Conservation (phyloP, 2,113 vertebrate species). For the Macrotus californicus region DNA sequence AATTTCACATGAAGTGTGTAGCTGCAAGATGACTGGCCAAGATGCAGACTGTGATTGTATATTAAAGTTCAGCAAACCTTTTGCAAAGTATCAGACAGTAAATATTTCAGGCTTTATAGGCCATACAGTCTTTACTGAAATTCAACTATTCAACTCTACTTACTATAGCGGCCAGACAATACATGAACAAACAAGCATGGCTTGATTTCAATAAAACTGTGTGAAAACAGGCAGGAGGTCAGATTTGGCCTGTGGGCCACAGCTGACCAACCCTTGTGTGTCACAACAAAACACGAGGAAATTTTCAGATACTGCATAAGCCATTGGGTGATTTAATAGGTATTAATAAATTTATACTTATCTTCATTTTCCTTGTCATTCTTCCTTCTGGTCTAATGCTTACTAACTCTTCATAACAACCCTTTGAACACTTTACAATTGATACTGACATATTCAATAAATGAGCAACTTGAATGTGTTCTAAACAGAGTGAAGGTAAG, state of each 20-base stretch:
- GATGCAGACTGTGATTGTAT: background rate
- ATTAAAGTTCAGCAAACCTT: background rate
- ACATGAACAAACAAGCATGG: background rate
- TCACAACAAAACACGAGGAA: background rate
- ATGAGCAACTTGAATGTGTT: background rate
- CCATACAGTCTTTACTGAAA: background rate
- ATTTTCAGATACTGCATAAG: background rate
- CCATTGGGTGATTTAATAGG: background rate
- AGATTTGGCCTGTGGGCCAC: background rate
- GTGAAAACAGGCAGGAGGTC: background rate
- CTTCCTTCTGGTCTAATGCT: background rate
- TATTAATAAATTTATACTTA: background rate
- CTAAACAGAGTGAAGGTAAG: background rate
- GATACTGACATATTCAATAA: background rate
- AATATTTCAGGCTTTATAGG: background rate
- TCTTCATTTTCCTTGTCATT: background rate
- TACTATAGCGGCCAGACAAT: background rate
- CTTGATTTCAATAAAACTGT: background rate
- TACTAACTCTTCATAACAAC: background rate
- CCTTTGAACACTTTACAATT: background rate
- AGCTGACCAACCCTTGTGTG: background rate
- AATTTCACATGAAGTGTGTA: background rate
- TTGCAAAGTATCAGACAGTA: background rate
- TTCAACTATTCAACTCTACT: background rate
- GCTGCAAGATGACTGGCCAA: background rate